Evolutionary conservation across 1,140 invertebrate species (phyloP).

Genomic region (Drosophila equinoxialis): DNA sequence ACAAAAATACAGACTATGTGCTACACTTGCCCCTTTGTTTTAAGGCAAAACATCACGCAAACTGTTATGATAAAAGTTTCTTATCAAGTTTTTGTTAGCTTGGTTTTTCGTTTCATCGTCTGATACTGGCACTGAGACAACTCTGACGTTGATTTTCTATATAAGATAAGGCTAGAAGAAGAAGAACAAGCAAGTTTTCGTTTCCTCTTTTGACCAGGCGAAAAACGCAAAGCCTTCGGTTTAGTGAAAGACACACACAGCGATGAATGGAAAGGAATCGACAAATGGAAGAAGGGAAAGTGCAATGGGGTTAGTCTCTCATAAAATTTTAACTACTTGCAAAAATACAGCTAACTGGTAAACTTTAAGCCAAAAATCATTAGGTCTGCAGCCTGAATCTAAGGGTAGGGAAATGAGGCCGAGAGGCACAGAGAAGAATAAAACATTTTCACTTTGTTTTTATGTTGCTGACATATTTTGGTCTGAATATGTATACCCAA

Average conservation of each 20-base stretch:
- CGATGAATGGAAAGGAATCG: not conserved
- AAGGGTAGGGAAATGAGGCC: not conserved
- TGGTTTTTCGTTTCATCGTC: conserved; percentile 54
- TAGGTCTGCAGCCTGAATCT: conserved; percentile 64
- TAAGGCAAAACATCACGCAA: conserved; percentile 71
- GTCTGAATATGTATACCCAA: conserved; percentile 4
- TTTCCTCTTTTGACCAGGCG: conserved; percentile 45
- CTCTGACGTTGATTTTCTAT: conserved; percentile 54
- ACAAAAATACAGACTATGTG: conserved; percentile 16
- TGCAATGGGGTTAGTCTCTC: conserved; percentile 51
- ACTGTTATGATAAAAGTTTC: conserved; percentile 81
- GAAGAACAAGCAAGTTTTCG: too few relatives aligned
- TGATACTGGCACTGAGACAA: conserved; percentile 31
- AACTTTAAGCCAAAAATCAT: conserved; percentile 81
- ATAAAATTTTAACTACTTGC: conserved; percentile 81
- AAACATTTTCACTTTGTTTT: not conserved
- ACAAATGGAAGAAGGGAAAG: not conserved
- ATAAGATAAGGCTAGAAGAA: conserved; percentile 44
- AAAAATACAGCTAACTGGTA: conserved; percentile 80
- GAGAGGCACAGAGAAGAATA: conserved; percentile 6
- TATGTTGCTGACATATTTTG: not conserved
- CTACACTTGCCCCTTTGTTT: conserved; percentile 43
- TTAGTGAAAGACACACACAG: conserved; percentile 9
- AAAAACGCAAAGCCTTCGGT: conserved; percentile 60
- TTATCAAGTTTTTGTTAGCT: conserved; percentile 74